Evolutionary conservation across 2,113 vertebrate genomes (phyloP).

Genomic region (Colistium nudipinnis): DNA sequence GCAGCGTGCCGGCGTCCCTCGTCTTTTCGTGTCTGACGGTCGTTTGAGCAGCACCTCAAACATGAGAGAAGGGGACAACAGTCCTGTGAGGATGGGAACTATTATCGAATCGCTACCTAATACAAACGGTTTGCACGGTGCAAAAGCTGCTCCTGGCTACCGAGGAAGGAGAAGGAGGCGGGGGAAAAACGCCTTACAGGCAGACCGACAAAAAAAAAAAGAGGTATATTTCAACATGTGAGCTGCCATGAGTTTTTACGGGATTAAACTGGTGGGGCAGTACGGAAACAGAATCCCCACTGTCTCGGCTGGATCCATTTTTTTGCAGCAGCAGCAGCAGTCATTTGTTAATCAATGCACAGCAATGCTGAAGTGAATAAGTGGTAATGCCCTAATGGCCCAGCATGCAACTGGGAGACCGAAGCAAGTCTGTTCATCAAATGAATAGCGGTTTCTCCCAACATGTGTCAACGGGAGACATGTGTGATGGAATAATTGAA

Average conservation of each 20-base stretch:
- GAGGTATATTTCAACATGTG: not conserved
- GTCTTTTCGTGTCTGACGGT: no score
- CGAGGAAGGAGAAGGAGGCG: not conserved
- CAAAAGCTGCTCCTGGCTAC: not conserved
- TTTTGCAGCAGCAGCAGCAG: not conserved
- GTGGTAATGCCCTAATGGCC: not conserved
- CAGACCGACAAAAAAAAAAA: no score
- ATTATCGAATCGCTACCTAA: no score
- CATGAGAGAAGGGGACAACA: no score
- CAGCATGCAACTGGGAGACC: slow-evolving; percentile 15
- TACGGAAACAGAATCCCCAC: no score
- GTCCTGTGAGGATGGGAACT: no score
- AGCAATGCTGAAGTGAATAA: not conserved
- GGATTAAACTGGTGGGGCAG: not conserved
- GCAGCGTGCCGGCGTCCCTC: no score
- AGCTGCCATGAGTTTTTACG: not conserved
- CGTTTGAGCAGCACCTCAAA: no score
- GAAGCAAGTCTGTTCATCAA: slow-evolving; percentile 13
- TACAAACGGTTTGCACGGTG: not conserved
- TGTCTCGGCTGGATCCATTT: slow-evolving; percentile 12
- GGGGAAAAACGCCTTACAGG: no score
- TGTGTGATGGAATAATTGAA: not conserved
- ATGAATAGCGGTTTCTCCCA: slow-evolving; percentile 14
- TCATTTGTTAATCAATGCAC: slow-evolving; percentile 5
- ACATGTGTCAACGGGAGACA: slow-evolving; percentile 7